phyloP scores from a whole-genome alignment of 1,140 invertebrate species.

The Neodiprion virginianus region DNA sequence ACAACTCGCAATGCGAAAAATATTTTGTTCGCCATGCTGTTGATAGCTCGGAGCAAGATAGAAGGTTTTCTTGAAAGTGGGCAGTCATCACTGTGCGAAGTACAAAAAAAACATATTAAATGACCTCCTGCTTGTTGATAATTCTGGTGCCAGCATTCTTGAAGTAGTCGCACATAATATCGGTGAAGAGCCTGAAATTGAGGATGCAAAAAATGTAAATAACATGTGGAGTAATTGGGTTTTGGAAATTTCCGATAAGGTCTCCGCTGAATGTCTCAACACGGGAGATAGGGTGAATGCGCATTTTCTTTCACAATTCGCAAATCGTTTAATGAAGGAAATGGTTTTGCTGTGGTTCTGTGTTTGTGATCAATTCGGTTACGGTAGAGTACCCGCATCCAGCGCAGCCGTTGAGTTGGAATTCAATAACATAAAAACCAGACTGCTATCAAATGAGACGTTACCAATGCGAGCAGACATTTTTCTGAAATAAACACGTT shows the following conservation, averaged over 20 bases:
- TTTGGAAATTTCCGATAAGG: neutral
- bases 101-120: neutral
- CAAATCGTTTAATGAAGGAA: constrained; percentile 10
- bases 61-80: neutral
- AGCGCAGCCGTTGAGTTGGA: constrained; percentile 21
- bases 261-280: neutral
- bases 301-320: constrained; percentile 11
- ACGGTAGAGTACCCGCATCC: constrained; percentile 22
- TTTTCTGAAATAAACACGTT: constrained; percentile 25
- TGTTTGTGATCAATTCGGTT: constrained; percentile 19
- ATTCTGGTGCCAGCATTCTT: neutral
- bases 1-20: neutral
- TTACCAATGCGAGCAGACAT: constrained; percentile 27
- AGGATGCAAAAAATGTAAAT: neutral
- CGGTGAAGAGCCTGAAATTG: neutral
- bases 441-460: constrained; percentile 24
- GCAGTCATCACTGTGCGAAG: neutral
- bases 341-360: constrained; percentile 18
- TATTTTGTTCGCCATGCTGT: neutral
- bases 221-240: constrained; percentile 10
- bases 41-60: neutral
- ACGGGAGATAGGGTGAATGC: constrained; percentile 9
- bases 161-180: neutral
- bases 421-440: constrained; percentile 19
- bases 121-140: neutral